Conservation (phyloP, 2,113 vertebrate species). For the Vulpes vulpes region DNA sequence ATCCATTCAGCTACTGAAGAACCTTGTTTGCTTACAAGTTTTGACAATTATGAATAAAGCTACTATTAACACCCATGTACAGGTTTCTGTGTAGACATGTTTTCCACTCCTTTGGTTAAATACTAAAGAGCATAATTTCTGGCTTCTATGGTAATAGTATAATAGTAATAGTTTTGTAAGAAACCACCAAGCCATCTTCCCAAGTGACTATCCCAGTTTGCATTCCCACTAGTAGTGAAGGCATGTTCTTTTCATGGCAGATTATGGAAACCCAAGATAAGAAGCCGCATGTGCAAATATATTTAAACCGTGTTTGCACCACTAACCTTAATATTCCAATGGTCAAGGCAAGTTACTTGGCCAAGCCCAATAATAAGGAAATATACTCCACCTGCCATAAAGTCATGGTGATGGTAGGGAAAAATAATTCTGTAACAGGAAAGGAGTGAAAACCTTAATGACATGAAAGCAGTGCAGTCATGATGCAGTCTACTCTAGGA, state of each 20-base stretch:
- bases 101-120: background rate
- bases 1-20: background rate
- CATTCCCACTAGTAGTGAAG: background rate
- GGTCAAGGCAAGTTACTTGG: background rate
- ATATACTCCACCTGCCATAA: background rate
- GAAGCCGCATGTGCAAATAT: background rate
- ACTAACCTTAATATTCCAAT: background rate
- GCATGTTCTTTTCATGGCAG: background rate
- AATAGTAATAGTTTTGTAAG: background rate
- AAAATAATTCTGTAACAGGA: background rate
- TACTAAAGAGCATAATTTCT: background rate
- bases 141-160: background rate
- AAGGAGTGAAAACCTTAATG: background rate
- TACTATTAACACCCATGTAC: background rate
- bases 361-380: background rate
- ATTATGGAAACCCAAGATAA: background rate
- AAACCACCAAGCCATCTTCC: background rate
- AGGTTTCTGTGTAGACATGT: background rate
- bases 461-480: background rate
- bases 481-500: background rate
- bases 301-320: background rate
- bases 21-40: background rate
- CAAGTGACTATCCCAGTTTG: no score
- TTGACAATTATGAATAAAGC: background rate
- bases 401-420: background rate